Percentiles rank a stretch among this genome's conserved stretches.
These are phyloP conservation scores for Leptinotarsa peninsularis DNA, from an alignment of 2,888 invertebrate genomes.

Conservation along the genomic window DNA sequence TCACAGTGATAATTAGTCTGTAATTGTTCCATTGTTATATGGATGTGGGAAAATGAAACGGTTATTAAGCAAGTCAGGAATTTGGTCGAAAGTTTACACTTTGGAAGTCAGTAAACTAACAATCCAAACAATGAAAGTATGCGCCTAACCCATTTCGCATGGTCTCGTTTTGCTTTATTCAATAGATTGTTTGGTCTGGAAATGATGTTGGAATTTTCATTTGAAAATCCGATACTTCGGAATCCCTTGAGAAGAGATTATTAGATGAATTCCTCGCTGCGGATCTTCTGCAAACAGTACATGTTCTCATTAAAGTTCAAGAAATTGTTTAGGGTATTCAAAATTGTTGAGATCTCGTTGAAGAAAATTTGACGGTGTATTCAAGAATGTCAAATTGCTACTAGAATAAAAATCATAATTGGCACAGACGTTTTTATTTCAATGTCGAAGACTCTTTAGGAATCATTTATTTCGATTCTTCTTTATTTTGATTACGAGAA, in stretches of 20 bases:
- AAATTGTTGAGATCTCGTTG: neutral
- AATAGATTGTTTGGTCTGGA: slow-evolving; percentile 16
- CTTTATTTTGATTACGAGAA: too few relatives aligned
- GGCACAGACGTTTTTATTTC: too few relatives aligned
- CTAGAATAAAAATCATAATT: too few relatives aligned
- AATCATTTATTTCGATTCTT: too few relatives aligned
- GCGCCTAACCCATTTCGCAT: slow-evolving; percentile 19
- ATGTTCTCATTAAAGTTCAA: neutral
- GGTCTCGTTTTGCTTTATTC: slow-evolving; percentile 13
- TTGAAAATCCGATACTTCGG: slow-evolving; percentile 1
- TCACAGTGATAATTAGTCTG: slow-evolving; percentile 28
- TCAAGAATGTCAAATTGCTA: too few relatives aligned
- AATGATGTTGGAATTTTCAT: slow-evolving; percentile 19
- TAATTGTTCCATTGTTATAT: slow-evolving; percentile 33
- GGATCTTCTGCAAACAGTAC: neutral
- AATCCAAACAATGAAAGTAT: slow-evolving; percentile 19
- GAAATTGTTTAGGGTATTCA: neutral
- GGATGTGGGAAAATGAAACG: slow-evolving; percentile 27
- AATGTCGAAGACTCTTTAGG: too few relatives aligned
- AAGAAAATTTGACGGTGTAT: neutral
- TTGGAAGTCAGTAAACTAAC: slow-evolving; percentile 21
- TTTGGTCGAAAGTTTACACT: slow-evolving; percentile 23
- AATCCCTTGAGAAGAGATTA: neutral
- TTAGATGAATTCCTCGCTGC: slow-evolving; percentile 4
- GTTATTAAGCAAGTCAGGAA: slow-evolving; percentile 30